Evolutionary conservation across 2,797 vertebrate genomes (phyloP), one percentile per base, ranked within the genome.

Genomic region (Acipenser oxyrinchus): DNA sequence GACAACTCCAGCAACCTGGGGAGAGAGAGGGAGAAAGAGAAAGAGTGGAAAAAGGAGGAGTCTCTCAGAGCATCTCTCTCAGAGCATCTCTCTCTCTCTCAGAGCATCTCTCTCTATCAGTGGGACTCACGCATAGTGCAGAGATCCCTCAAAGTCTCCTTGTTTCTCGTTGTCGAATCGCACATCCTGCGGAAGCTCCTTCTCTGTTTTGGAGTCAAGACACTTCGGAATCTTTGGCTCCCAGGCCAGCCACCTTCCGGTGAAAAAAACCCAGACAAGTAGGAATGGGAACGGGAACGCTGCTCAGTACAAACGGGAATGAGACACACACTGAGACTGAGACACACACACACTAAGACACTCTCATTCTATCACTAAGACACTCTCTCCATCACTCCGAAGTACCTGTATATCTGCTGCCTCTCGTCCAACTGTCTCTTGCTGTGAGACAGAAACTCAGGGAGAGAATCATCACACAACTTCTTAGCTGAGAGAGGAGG

Each of bases 121-220:
- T 51, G 51, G 50, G 53, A 80, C 86, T 75, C 69, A 93, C 89
- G 88, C 90, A 10, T 81, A 82, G 0, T 85, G 75, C 68, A 89
- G 71, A 0, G 89, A 90, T 61, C 77, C 66, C 67, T 89, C 86
- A 68, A 90, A 93, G 72, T 93, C 89, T 10, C 85, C 74, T 63
- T 68, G 80, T 67, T 91, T 91, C 77, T 92, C 87, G 1, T 91
- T 88, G 72, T 88, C 86, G 69, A 90, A 92, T 49, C 87, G 83
- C 2, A 67, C 84, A 1, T 93, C 88, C 67, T 75, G 77, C 0
- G 86, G 90, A 3, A 91, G 83, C 71, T 92, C 89, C 0, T 62
- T 13, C 68, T 89, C 77, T 6, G 79, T 74, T 69, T 81, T 66
- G 4, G 83, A 85, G 0, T 86, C 83, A 0, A 93, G 74, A 0